Conservation (phyloP, 2,113 vertebrate species). For the Osmerus mordax region DNA sequence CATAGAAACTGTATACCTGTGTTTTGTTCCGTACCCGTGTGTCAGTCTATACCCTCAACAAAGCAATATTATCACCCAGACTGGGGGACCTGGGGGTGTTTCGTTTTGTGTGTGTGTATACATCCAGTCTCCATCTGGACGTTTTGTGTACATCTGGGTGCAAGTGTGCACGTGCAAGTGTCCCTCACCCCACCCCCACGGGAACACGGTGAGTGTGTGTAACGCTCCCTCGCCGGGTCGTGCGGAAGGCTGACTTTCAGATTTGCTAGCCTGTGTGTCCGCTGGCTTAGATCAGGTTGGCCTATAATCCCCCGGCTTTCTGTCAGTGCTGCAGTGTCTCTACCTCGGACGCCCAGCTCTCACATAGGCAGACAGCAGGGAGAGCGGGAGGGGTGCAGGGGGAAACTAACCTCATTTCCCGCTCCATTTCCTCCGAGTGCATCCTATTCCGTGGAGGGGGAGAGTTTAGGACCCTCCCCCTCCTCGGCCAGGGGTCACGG, state of each 20-base stretch:
- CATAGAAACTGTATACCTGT: constrained; percentile 77
- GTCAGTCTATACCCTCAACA: constrained; percentile 81
- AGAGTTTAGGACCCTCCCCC: constrained; percentile 53
- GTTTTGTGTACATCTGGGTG: constrained; percentile 20
- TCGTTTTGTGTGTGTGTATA: constrained; percentile 2
- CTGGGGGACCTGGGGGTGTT: constrained; percentile 65
- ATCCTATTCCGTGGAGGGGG: constrained; percentile 55
- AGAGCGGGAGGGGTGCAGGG: constrained; percentile 43
- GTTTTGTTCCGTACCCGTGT: constrained; percentile 60
- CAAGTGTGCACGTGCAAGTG: too few species aligned
- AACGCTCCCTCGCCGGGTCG: constrained; percentile 72
- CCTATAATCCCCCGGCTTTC: constrained; percentile 62
- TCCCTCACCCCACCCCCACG: not conserved
- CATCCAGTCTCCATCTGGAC: not conserved
- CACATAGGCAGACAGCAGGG: constrained; percentile 43
- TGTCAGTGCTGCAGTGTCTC: constrained; percentile 26
- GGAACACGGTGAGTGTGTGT: constrained; percentile 9
- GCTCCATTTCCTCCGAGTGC: constrained; percentile 70
- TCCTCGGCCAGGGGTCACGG: constrained; percentile 57
- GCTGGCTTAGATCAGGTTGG: constrained; percentile 57
- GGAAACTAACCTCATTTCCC: constrained; percentile 74
- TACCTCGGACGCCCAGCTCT: constrained; percentile 48
- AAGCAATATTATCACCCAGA: constrained; percentile 82
- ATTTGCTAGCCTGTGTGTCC: constrained; percentile 66
- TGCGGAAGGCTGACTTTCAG: constrained; percentile 70